Percentiles rank a stretch among this genome's conserved stretches.
These are phyloP conservation scores for Drosophila burlai DNA, from an alignment of 1,140 invertebrate species.

Conservation along the genomic window DNA sequence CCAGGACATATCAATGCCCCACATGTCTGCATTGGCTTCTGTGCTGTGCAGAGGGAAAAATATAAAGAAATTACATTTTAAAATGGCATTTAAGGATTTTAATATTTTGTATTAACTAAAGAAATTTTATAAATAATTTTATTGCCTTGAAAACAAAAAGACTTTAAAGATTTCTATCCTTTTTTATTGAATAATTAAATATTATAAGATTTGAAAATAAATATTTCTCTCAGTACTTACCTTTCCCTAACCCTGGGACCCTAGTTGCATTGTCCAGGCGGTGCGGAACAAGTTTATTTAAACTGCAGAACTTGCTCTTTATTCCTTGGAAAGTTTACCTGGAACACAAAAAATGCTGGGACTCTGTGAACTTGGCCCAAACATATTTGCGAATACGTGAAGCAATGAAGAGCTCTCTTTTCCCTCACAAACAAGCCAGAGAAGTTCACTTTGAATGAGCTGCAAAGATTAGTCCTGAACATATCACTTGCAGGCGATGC, in stretches of 20 bases:
- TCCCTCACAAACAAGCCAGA: conserved; percentile 12
- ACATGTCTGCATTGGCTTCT: conserved; percentile 46
- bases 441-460: conserved; percentile 42
- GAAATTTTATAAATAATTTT: accelerated
- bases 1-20: conserved; percentile 73
- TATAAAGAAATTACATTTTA: not conserved
- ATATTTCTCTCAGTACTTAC: conserved; percentile 11
- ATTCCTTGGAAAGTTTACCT: conserved; percentile 61
- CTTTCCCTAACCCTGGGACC: not conserved
- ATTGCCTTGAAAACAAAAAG: not conserved
- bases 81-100: no score
- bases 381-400: conserved; percentile 56
- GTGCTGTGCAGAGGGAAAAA: conserved; percentile 11
- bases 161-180: not conserved
- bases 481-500: conserved; percentile 29
- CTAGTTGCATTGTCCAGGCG: conserved; percentile 63
- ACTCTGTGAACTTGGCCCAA: conserved; percentile 45
- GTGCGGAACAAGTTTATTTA: conserved; percentile 79
- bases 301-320: conserved; percentile 71
- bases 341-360: conserved; percentile 64
- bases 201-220: no score
- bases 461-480: conserved; percentile 36
- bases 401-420: conserved; percentile 26
- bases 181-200: no score
- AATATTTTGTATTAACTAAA: no score